A percentile compares a stretch with the other conserved stretches of the same genome.
These are phyloP conservation scores for Cephus pygmeus DNA, from an alignment of 2,888 invertebrate genomes.

Conservation along the genomic window DNA sequence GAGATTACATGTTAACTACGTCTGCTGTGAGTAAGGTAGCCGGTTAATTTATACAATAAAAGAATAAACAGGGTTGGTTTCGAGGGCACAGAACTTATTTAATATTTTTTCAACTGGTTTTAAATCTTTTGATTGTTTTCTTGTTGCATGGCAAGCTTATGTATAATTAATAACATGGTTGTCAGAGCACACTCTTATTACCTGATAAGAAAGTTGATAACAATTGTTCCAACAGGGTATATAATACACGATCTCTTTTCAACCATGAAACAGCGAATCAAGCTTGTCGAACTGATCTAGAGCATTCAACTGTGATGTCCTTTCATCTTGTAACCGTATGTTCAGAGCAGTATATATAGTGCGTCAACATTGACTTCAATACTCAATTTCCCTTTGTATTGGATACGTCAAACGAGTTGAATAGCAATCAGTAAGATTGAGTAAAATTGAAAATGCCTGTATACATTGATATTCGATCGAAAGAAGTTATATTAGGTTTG, in stretches of 20 bases:
- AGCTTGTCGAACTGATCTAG: neutral
- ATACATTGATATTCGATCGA: neutral
- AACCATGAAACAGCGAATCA: neutral
- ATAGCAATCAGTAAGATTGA: neutral
- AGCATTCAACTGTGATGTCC: neutral
- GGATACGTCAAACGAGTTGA: neutral
- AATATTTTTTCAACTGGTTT: neutral
- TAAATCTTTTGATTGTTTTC: neutral
- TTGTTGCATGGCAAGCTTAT: neutral
- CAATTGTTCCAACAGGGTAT: too few species aligned
- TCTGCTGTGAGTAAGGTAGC: neutral
- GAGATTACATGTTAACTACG: neutral
- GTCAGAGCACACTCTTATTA: neutral
- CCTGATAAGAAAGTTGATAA: too few species aligned
- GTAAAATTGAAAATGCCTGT: neutral
- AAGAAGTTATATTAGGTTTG: neutral
- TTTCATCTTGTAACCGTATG: neutral
- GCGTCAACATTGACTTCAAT: neutral
- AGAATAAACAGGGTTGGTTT: neutral
- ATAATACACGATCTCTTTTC: neutral
- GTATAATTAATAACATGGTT: too few species aligned
- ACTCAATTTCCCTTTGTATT: neutral
- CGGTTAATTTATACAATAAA: neutral
- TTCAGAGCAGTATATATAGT: neutral
- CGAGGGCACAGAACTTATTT: too few species aligned